Evolutionary conservation across 2,797 vertebrate genomes (phyloP), one percentile per base, ranked within the genome.

Genomic region (Anguilla anguilla): DNA sequence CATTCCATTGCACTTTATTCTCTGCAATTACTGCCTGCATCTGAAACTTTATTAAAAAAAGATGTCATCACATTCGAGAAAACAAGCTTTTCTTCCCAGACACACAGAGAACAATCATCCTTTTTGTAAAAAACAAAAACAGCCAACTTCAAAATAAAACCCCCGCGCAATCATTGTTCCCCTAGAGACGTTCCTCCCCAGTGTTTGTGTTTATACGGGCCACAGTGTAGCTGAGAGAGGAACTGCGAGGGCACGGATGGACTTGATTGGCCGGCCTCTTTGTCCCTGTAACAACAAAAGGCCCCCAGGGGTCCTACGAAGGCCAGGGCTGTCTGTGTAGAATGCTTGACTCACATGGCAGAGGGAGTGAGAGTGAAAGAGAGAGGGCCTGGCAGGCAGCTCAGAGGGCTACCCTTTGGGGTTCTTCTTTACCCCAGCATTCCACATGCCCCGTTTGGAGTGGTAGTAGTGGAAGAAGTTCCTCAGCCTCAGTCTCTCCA

Each of bases 401-500:
- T 55, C 74, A 13, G 39, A 15, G 61, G 53, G 49, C 87, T 97
- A 97, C 89, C 96, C 97, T 91, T 97, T 97, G 49, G 95, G 91
- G 22, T 91, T 93, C 92, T 97, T 98, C 92, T 96, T 98, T 94
- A 96, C 96, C 91, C 96, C 97, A 0, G 97, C 89, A 6, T 97
- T 98, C 98, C 98, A 99, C 98, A 99, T 99, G 91, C 98, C 98
- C 0, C 98, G 95, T 92, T 98, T 98, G 91, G 98, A 99, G 95
- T 99, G 98, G 94, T 97, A 98, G 94, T 99, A 97, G 92, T 99
- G 98, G 93, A 97, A 99, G 93, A 99, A 99, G 95, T 99, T 97
- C 88, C 98, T 95, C 90, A 99, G 94, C 6, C 98, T 96, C 83
- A 99, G 95, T 61, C 98, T 94, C 91, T 99, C 98, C 61, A 99